These are phyloP conservation scores for Falco naumanni DNA, from an alignment of 2,797 vertebrate species.

Conservation along the genomic window DNA sequence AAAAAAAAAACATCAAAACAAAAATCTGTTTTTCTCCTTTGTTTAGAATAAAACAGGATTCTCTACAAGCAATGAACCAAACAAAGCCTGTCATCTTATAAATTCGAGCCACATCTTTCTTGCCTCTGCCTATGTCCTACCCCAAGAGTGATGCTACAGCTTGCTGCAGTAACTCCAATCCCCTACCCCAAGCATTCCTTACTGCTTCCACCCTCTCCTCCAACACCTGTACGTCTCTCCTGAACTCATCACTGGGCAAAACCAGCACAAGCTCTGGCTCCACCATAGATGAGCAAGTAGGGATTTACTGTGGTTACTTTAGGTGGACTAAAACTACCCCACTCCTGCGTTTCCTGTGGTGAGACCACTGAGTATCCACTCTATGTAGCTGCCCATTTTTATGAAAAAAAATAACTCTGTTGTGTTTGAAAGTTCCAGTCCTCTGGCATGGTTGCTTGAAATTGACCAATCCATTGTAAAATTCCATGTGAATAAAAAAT, in stretches of 20 bases:
- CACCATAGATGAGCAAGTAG: neutral
- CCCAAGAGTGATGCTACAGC: neutral
- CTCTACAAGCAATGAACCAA: neutral
- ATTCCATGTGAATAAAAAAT: neutral
- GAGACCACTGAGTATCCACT: neutral
- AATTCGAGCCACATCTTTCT: neutral
- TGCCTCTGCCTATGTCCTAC: neutral
- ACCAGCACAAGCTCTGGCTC: neutral
- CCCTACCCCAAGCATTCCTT: neutral
- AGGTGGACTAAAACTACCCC: neutral
- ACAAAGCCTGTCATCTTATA: neutral
- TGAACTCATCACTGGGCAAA: neutral
- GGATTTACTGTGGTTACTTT: neutral
- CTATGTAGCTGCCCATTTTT: neutral
- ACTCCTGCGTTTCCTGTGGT: accelerated
- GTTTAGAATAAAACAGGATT: neutral
- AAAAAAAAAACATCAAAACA: neutral
- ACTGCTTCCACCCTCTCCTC: neutral
- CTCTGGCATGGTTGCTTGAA: neutral
- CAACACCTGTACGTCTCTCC: neutral
- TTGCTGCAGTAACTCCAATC: neutral
- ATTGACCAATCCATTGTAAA: neutral
- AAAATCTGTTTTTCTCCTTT: neutral
- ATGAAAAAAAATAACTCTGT: neutral
- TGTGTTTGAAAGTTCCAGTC: neutral